These are phyloP conservation scores for Microctonus hyperodae DNA, from an alignment of 2,888 invertebrate species.

Conservation along the genomic window DNA sequence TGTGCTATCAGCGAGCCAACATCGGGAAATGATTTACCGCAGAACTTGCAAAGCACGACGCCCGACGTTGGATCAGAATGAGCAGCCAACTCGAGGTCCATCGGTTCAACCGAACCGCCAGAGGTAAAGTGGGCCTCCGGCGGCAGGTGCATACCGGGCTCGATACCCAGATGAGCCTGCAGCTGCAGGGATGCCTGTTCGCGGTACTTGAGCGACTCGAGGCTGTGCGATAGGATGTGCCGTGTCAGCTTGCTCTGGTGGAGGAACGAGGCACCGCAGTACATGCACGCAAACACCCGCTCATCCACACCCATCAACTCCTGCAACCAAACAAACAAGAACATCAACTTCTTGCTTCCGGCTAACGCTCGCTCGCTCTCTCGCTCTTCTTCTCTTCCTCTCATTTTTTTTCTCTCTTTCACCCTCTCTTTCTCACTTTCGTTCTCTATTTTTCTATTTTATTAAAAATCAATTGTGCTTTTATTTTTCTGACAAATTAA, in stretches of 20 bases:
- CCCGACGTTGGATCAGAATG: constrained; percentile 73
- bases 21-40: constrained; percentile 91
- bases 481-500: no score
- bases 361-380: constrained; percentile 41
- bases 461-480: no score
- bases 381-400: constrained; percentile 34
- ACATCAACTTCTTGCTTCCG: constrained; percentile 88
- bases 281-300: constrained; percentile 82
- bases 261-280: constrained; percentile 88
- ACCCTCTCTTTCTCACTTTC: constrained; percentile 28
- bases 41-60: constrained; percentile 90
- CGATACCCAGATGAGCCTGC: constrained; percentile 64
- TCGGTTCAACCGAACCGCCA: constrained; percentile 63
- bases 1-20: constrained; percentile 87
- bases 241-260: constrained; percentile 91
- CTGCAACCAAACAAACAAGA: constrained; percentile 88
- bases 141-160: constrained; percentile 59
- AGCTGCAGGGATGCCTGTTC: constrained; percentile 71
- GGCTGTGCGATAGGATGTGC: constrained; percentile 87
- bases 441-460: constrained; percentile 23
- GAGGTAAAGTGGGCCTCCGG: constrained; percentile 61
- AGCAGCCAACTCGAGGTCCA: constrained; percentile 71
- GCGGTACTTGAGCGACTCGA: constrained; percentile 87
- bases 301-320: constrained; percentile 81
- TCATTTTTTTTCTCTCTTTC: constrained; percentile 29